Percentiles rank a stretch among this genome's conserved stretches.
Conservation (phyloP, 2,113 vertebrate genomes). For the Centropristis striata region DNA sequence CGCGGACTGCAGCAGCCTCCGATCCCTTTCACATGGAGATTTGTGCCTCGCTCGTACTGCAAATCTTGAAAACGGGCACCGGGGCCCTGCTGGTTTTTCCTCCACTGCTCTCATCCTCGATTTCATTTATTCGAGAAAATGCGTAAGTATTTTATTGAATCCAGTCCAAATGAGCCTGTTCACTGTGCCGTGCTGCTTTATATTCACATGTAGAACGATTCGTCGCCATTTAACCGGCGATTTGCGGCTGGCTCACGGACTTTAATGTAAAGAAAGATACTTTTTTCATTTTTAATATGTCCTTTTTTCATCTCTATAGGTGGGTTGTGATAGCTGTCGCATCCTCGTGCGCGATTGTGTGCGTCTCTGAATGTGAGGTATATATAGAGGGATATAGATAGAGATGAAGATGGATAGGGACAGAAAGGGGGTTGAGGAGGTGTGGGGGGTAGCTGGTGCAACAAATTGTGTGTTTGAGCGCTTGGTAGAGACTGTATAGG, state of each 20-base stretch:
- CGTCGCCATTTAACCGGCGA: conserved; percentile 49
- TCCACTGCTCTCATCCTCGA: conserved; percentile 50
- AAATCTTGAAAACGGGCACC: conserved; percentile 72
- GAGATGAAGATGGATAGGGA: conserved; percentile 46
- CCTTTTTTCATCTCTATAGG: not conserved
- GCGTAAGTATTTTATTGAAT: conserved; percentile 74
- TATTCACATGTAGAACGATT: conserved; percentile 8
- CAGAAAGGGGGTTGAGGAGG: conserved; percentile 35
- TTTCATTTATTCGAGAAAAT: conserved; percentile 77
- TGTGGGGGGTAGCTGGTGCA: conserved; percentile 65
- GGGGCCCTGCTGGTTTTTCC: conserved; percentile 69
- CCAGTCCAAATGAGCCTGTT: conserved; percentile 10
- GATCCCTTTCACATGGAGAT: conserved; percentile 76
- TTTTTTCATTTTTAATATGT: conserved; percentile 20
- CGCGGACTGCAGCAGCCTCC: conserved; percentile 75
- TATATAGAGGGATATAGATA: conserved; percentile 11
- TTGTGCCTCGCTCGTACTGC: conserved; percentile 68
- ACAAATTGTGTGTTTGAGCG: conserved; percentile 73
- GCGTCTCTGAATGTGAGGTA: conserved; percentile 18
- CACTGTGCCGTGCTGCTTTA: conserved; percentile 8
- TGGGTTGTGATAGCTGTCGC: conserved; percentile 57
- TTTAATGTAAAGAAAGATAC: conserved; percentile 33
- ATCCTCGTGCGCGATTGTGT: conserved; percentile 49
- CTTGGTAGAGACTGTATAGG: conserved; percentile 43
- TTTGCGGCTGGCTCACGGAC: conserved; percentile 24